Evolutionary conservation across 2,113 vertebrate species (phyloP).

Genomic region (Lucifuga dentata): DNA sequence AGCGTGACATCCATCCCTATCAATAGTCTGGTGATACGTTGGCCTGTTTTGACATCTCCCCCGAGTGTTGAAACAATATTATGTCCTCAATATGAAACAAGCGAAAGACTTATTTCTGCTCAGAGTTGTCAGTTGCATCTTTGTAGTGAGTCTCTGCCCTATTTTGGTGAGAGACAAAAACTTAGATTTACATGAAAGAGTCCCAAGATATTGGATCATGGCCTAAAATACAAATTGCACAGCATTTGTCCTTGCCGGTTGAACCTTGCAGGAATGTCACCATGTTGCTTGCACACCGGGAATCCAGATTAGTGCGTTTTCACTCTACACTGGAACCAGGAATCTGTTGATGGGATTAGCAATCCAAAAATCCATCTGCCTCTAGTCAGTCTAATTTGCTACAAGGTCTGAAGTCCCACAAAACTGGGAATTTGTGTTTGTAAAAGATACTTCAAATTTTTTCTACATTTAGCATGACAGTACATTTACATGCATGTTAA

Average conservation of each 20-base stretch:
- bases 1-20: slow-evolving; percentile 44
- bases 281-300: slow-evolving; percentile 44
- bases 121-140: slow-evolving; percentile 19
- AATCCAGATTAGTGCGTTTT: slow-evolving; percentile 18
- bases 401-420: neutral
- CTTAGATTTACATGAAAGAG: neutral
- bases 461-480: too few species aligned
- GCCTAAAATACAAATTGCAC: neutral
- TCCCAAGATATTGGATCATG: neutral
- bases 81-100: slow-evolving; percentile 54
- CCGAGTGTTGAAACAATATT: slow-evolving; percentile 53
- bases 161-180: slow-evolving; percentile 25
- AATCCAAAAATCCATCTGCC: neutral
- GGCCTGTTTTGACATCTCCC: slow-evolving; percentile 67
- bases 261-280: slow-evolving; percentile 5
- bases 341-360: neutral
- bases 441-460: too few species aligned
- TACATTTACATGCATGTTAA: too few species aligned
- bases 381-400: neutral
- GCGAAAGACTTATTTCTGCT: slow-evolving; percentile 41
- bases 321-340: neutral
- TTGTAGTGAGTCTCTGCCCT: slow-evolving; percentile 35
- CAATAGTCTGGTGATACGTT: slow-evolving; percentile 54
- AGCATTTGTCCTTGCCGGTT: neutral
- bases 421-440: neutral